Evolutionary conservation across 2,113 vertebrate species (phyloP), one percentile per base, ranked within the genome.

Genomic region (Ciconia maguari): DNA sequence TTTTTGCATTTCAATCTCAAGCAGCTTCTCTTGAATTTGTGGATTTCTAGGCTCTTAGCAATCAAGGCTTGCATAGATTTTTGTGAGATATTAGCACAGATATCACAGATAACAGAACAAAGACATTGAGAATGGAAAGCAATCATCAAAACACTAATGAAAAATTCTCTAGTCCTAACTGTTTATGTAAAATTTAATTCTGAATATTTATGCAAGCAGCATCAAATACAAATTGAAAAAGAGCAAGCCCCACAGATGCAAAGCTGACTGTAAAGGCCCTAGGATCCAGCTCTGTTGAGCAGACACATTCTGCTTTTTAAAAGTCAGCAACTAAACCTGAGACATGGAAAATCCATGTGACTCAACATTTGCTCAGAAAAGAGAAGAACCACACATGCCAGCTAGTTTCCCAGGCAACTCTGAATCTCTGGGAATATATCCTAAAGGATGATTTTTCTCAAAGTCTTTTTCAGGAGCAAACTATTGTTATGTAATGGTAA

Each of bases 351-450:
- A 85, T 78, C 80, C 71, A 89, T 38, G 92, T 94, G 81, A 95
- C 55, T 90, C 66, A 79, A 83, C 61, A 60, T 90, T 96, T 96
- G 66, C 51, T 96, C 79, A 70, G 76, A 90, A 96, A 94, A 69
- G 64, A 87, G 71, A 90, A 90, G 72, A 94, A 92, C 27, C 52
- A 90, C 77, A 85, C 65, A 94, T 75, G 69, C 55, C 29, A 94
- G 60, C 42, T 52, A 57, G 80, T 97, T 96, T 97, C 86, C 93
- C 66, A 88, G 96, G 84, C 83, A 94, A 89, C 95, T 49, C 32
- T 55, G 24, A 60, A 76, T 94, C 52, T 82, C 90, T 95, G 55
- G 57, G 80, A 96, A 75, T 92, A 75, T 51, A 83, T 87, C 78
- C 55, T 84, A 74, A 86, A 89, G 70, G 83, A 90, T 80, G 3